Base-by-base conservation (phyloP, 1,140 invertebrate species). In the Eurytemora carolleeae region DNA sequence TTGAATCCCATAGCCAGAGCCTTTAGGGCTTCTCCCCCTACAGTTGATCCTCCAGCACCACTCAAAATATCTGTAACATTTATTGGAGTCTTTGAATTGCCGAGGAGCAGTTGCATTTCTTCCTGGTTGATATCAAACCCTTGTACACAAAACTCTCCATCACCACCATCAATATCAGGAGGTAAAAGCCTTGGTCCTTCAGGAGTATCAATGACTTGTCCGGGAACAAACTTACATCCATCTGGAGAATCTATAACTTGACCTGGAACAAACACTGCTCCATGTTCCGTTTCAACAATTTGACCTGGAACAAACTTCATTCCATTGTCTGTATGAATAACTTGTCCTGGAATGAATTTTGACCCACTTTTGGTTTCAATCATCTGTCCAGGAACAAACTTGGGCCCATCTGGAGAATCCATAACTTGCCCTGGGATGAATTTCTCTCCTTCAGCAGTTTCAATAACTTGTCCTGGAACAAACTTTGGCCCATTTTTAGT, bases 261-360 rank as follows among this genome's bases (percentile, higher is more conserved):
- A 24, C 81, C 82, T 18, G 81, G 81, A 20, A 83, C 79, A 70
- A 84, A 84, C 66, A 80, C 73, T 3, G 81, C 82, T 1, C 82
- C 82, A 66, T 82, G 78, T 66, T 82, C 78, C 1, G 80, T 83
- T 17, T 76, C 79, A 68, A 83, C 81, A n/a, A 83, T 76, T 71
- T 83, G 81, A 57, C 82, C 82, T 0, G 82, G 82, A 65, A 83
- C 82, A 67, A 83, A 83, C 0, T 81, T 82, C 1, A 81, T 81
- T 0, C 82, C 82, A 67, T 82, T 67, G 60, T 67, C 67, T 17
- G 65, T 66, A 24, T 63, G 64, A 20, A 68, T 65, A 25, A 67
- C 66, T 58, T 65, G 66, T 7, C 65, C 66, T 61, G 65, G 66
- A 25, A 66, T 66, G 67, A 83, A 83, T 67, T 82, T 82, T 0